Base-by-base conservation (phyloP, 23 tunicate genomes). In the Oikopleura albicans region DNA sequence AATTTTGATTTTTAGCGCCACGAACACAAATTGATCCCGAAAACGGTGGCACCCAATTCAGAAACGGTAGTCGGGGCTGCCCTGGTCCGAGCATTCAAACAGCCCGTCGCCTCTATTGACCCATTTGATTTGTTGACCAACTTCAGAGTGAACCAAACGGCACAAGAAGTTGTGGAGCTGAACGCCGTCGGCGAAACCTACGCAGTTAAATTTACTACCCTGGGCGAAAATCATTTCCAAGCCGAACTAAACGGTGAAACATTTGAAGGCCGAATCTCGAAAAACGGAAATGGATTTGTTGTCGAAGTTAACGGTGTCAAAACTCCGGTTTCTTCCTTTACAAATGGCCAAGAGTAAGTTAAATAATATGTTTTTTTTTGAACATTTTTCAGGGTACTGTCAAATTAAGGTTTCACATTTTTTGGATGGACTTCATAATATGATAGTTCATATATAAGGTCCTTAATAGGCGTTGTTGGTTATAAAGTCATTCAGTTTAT, bases 141-240 rank as follows among this genome's bases (percentile, higher is more conserved):
- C 22, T 93, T 90, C 83, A 85, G 86, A 76, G 83, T 90, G 12
- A 93, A 93, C 85, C 35, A 87, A 75, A 86, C 88, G 22, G 31
- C 91, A 35, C 39, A 85, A 16, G 83, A 85, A 83, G 39, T 63
- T 28, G 36, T 88, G 1, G 8, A 83, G 0, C 40, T 93, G 1
- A 86, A 85, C 56, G 83, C 79, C 31, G 37, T 71, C 31, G 79
- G 79, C 2, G 79, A 71, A 71, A 27, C 37, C 31, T 71, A 71
- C 31, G 33, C 27, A 49, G 59, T 22, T 49, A 49, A 49, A 8
- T 8, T 49, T 8, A 49, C 59, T 22, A 8, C 59, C 59, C 59
- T 49, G 8, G 39, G 56, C 31, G 31, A 39, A 27, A 75, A 86
- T 86, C 33, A 31, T 1, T 75, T 86, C 84, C 39, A 39, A 1